Conservation (phyloP, 2,888 invertebrate species). For the Subacronicta megacephala region DNA sequence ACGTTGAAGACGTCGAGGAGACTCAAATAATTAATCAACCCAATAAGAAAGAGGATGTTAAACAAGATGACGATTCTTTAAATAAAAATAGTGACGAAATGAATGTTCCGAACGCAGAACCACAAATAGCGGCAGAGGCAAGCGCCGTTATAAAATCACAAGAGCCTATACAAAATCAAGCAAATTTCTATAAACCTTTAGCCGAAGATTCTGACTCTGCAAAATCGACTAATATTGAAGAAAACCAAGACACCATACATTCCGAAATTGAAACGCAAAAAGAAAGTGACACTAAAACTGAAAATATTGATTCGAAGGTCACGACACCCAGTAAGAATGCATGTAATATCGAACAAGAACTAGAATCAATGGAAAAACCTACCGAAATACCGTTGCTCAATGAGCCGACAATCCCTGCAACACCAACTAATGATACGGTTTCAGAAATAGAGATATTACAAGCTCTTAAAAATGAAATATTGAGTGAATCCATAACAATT, state of each 20-base stretch:
- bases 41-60: background rate
- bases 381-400: constrained; percentile 77
- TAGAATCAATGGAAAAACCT: constrained; percentile 44
- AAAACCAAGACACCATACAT: background rate
- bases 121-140: constrained; percentile 3
- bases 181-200: constrained; percentile 78
- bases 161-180: constrained; percentile 53
- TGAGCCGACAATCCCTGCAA: constrained; percentile 61
- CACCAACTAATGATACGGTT: constrained; percentile 65
- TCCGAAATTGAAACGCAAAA: constrained; percentile 8
- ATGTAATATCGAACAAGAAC: constrained; percentile 39
- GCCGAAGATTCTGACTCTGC: constrained; percentile 14
- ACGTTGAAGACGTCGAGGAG: constrained; percentile 3
- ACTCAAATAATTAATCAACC: background rate
- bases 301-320: constrained; percentile 7
- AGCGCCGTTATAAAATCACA: constrained; percentile 2
- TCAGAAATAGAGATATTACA: constrained; percentile 86
- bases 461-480: constrained; percentile 85
- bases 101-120: background rate
- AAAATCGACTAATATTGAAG: constrained; percentile 8
- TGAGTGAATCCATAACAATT: constrained; percentile 74
- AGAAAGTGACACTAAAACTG: constrained; percentile 22
- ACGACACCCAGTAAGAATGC: constrained; percentile 15
- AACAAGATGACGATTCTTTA: background rate
- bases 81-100: background rate